Base-by-base conservation (phyloP, 30 jellyfish, hydroid and myxozoan genomes). In the Catostylus mosaicus region DNA sequence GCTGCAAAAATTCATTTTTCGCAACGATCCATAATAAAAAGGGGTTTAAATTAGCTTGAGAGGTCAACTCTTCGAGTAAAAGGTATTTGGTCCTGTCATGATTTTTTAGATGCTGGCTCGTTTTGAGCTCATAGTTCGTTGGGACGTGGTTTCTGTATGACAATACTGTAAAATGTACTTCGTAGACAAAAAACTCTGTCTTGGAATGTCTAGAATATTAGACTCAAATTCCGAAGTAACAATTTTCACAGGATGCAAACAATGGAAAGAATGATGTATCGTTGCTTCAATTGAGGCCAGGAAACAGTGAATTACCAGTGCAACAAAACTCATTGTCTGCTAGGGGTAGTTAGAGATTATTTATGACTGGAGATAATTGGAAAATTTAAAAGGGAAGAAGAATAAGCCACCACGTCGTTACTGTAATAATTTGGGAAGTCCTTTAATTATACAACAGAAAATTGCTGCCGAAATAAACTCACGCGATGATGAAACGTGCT, bases 381-480 rank as follows among this genome's bases (percentile, higher is more conserved):
- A 3, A 33, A 72, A 19, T 72, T 72, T 54, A 67, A 67, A 29
- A 67, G 59, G 59, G 78, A 32, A 34, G 30, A 57, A 71, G 9
- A 30, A 7, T 23, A 30, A 3, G 84, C 22, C 47, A 57, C 40
- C 71, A 30, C 16, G 37, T 72, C 66, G 84, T 30, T 38, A 72
- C 84, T 72, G 84, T 72, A 72, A 72, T 72, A 72, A 30, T 48
- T 48, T 72, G 84, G 71, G 70, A 72, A 37, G 71, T 48, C 54
- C n/a, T 48, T 47, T 48, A 46, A 72, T 48, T 29, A 48, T 37
- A 35, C n/a, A 6, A 26, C 11, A 29, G 59, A 65, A 32, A 16
- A 65, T 32, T 14, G 57, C 56, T 2, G n/a, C 57, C 71, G 66
- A 35, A 19, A 48, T 19, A 29, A 72, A 23, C 45, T 18, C 71